Evolutionary conservation across 2,113 vertebrate genomes (phyloP), one percentile per base, ranked within the genome.

Genomic region (Rhinoderma darwinii): DNA sequence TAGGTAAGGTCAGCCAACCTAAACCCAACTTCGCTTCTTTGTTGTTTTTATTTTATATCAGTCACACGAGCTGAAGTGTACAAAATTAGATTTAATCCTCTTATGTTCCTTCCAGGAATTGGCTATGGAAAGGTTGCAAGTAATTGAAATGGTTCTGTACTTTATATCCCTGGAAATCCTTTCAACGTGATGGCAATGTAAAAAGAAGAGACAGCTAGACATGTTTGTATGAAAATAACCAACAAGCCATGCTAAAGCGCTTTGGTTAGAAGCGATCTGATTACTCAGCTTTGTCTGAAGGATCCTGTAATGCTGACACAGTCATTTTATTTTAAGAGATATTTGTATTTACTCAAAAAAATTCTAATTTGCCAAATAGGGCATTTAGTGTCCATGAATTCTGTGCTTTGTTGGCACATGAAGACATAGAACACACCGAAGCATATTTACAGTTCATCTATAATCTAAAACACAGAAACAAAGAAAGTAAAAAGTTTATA

Each of bases 141-240:
- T 44, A 82, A 72, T 82, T 63, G 68, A 72, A 72, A 81, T 41
- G 30, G 76, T 73, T 44, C 41, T 73, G 77, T 73, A 87, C 41
- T 73, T 87, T 74, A 78, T 87, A 82, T 82, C 86, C 78, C 54
- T 87, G 70, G 68, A 87, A 87, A 87, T 87, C 79, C 86, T 87
- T 82, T 82, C 41, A 74, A 50, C 37, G 50, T 47, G 78, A 82
- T 87, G 66, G 78, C 51, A 87, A 75, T 82, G 79, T 82, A 82
- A 82, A 75, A 50, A 37, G n/a, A 86, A 72, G 17, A 51, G 86
- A 82, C 68, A 82, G 39, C 44, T 54, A 61, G 76, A 82, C 37
- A 63, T 59, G 86, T 87, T 73, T 82, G 66, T 82, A 43, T 82
- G 50, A 54, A 72, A 81, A 81, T 61, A 82, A 61, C 50, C 51